Evolutionary conservation across 2,888 invertebrate species (phyloP), one percentile per base, ranked within the genome.

Genomic region (Troides aeacus): DNA sequence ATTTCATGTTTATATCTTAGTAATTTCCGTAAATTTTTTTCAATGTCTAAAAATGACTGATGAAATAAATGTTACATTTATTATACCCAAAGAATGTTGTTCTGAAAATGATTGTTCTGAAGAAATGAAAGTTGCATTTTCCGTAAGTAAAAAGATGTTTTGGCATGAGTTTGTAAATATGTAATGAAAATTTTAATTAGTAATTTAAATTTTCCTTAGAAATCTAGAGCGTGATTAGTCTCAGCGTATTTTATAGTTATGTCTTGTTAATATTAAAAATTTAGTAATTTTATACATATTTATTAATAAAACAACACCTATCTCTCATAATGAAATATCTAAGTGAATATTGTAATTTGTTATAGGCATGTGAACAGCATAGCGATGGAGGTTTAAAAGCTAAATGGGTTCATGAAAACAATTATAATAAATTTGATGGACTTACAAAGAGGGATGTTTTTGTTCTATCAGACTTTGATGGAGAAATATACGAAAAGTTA

Each of bases 381-480:
- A 81, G 85, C 6, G 87, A 89, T 1, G 88, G 88, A 74, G 94
- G 94, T 2, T 87, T 95, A 1, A 85, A 89, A 72, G 94, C 95
- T 0, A 81, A 82, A 50, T 97, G 97, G 95, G 90, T 96, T 2
- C 90, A 90, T 15, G 95, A 96, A 78, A 84, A 88, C 5, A 90
- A 95, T 18, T 95, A 95, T 72, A 86, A 92, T 1, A 85, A 94
- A 15, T 93, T 95, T 59, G 93, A 93, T 12, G 94, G 95, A 30
- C 81, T 94, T 2, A 89, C 89, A 0, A 94, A 94, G 75, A 95
- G 94, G 74, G 95, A 97, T 89, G 95, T 97, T 1, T 96, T 97
- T 82, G 94, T 98, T 0, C 92, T 97, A 79, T 95, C 96, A 69
- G 92, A 94, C 61, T 98, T 98, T 88, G 93, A 94, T 74, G 97